phyloP scores from a whole-genome alignment of 2,797 vertebrate genomes.

The Molothrus aeneus region DNA sequence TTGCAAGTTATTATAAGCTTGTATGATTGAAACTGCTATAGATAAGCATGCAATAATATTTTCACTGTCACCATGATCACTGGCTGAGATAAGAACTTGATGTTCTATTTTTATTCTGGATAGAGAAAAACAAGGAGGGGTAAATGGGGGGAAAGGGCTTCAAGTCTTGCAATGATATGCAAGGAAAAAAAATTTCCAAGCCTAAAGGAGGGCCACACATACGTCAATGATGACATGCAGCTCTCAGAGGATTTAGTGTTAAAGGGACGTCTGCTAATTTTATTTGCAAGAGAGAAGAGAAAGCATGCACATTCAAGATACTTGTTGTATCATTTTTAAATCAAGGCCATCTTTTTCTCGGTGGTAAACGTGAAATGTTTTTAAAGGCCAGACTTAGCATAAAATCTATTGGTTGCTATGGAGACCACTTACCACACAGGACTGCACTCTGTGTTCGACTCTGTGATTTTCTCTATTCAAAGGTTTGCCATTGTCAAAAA shows the following conservation, averaged over 20 bases:
- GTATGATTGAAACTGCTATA: conserved; percentile 60
- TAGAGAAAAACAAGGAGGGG: conserved; percentile 63
- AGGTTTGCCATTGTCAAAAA: conserved; percentile 83
- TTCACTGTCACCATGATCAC: conserved; percentile 76
- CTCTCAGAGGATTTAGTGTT: conserved; percentile 45
- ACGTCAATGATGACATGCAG: conserved; percentile 64
- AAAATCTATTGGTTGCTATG: conserved; percentile 88
- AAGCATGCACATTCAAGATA: conserved; percentile 73
- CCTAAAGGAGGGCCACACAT: conserved; percentile 23
- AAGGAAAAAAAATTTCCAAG: conserved; percentile 2
- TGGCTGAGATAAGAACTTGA: conserved; percentile 71
- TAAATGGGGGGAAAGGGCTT: conserved; percentile 52
- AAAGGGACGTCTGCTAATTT: conserved; percentile 76
- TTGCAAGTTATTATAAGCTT: conserved; percentile 74
- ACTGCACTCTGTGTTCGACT: conserved; percentile 79
- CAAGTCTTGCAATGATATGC: conserved; percentile 46
- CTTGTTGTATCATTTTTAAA: conserved; percentile 85
- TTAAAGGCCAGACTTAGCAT: conserved; percentile 88
- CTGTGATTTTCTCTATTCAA: conserved; percentile 83
- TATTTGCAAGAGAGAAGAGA: conserved; percentile 74
- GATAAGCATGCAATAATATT: conserved; percentile 78
- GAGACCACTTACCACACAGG: conserved; percentile 85
- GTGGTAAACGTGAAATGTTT: conserved; percentile 87
- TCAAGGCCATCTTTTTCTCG: conserved; percentile 85
- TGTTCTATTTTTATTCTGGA: conserved; percentile 68